Percentiles rank a stretch among this genome's conserved stretches.
phyloP scores from a whole-genome alignment of 1,140 invertebrate species.

The Drosophila littoralis region DNA sequence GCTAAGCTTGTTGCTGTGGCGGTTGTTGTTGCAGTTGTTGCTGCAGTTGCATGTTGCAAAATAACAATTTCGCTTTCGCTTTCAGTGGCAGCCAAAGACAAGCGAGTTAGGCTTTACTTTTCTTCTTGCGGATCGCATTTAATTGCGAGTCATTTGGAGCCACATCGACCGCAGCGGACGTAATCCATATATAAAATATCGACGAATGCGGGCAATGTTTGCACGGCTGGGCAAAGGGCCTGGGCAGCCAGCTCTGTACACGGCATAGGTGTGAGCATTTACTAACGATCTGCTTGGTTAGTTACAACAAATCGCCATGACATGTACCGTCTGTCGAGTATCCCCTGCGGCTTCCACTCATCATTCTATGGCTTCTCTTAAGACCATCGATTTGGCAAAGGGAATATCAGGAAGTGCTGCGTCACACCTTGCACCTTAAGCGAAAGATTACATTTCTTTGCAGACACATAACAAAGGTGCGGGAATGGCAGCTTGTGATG shows the following conservation, averaged over 20 bases:
- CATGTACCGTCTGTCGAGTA: conserved; percentile 36
- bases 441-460: no score
- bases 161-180: conserved; percentile 57
- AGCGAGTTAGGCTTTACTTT: conserved; percentile 39
- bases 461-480: no score
- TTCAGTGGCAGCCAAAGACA: conserved; percentile 49
- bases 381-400: conserved; percentile 19
- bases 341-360: background rate
- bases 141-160: conserved; percentile 72
- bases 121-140: conserved; percentile 51
- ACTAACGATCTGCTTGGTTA: conserved; percentile 24
- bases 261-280: background rate
- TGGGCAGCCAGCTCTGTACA: background rate
- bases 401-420: background rate
- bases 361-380: conserved; percentile 59
- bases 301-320: conserved; percentile 16
- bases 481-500: no score
- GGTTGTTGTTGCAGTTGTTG: conserved; percentile 46
- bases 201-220: background rate
- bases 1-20: conserved; percentile 44
- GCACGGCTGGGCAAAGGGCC: background rate
- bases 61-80: conserved; percentile 75
- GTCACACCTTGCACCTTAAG: no score
- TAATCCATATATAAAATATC: conserved; percentile 28
- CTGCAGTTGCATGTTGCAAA: conserved; percentile 75